Conservation (phyloP, 2,113 vertebrate species). For the Marmota flaviventris region DNA sequence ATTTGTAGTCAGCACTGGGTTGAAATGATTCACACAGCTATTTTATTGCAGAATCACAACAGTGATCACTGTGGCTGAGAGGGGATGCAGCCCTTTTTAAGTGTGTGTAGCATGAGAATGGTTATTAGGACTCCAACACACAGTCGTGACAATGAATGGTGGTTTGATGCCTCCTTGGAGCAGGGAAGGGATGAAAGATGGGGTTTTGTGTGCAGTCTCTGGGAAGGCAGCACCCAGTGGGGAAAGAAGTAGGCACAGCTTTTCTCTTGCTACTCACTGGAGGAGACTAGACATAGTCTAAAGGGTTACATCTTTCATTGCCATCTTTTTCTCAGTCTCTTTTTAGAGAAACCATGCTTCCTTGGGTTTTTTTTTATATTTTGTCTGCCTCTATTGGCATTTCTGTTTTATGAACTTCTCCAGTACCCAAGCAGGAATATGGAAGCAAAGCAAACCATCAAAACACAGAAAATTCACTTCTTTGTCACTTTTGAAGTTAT, state of each 20-base stretch:
- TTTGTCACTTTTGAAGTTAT: not conserved
- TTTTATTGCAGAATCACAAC: not conserved
- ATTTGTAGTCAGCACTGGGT: not conserved
- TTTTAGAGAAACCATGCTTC: not conserved
- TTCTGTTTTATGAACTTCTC: not conserved
- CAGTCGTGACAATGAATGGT: fast-evolving
- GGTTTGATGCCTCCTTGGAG: too few relatives aligned
- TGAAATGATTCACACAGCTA: not conserved
- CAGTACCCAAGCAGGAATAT: not conserved
- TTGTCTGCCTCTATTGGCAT: not conserved
- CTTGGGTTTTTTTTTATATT: not conserved
- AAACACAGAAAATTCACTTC: not conserved
- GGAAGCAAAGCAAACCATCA: not conserved
- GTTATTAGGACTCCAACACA: not conserved
- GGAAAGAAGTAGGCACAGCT: not conserved
- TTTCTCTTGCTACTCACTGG: not conserved
- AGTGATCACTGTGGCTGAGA: not conserved
- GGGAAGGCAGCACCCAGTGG: not conserved
- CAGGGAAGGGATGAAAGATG: not conserved
- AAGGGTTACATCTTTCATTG: not conserved
- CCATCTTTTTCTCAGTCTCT: not conserved
- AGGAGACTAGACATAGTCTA: not conserved
- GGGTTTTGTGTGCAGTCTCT: fast-evolving
- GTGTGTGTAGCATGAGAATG: not conserved
- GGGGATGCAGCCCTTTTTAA: not conserved